Percentiles rank a stretch among this genome's conserved stretches.
Conservation (phyloP, 2,888 invertebrate genomes). For the Drosophila mettleri region DNA sequence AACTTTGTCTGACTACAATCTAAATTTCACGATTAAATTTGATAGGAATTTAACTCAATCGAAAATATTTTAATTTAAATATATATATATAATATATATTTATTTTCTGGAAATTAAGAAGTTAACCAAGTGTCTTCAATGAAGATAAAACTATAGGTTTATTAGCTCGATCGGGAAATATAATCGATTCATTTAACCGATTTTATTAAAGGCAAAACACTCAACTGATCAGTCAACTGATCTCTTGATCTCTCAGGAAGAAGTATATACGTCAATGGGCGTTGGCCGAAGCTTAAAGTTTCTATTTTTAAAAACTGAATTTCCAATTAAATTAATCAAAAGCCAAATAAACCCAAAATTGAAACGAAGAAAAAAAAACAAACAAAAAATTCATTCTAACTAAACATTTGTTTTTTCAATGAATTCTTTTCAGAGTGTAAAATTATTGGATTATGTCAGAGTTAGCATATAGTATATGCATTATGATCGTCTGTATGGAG, state of each 20-base stretch:
- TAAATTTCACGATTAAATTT: not conserved
- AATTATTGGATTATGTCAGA: conserved; percentile 11
- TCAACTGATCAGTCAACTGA: not conserved
- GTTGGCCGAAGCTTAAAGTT: not conserved
- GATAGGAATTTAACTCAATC: not conserved
- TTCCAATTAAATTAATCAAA: not conserved
- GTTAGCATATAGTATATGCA: not conserved
- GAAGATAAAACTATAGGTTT: too few relatives aligned
- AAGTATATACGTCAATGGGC: not conserved
- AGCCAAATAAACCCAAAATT: too few relatives aligned
- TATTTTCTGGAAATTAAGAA: not conserved
- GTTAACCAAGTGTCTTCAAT: too few relatives aligned
- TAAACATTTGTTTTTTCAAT: not conserved
- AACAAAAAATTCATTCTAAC: not conserved
- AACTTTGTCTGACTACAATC: not conserved
- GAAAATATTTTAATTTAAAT: not conserved
- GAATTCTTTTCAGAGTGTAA: not conserved
- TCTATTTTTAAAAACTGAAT: not conserved
- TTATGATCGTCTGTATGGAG: conserved; percentile 7
- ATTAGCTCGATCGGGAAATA: too few relatives aligned
- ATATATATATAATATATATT: not conserved
- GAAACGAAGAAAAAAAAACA: not conserved
- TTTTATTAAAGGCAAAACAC: not conserved
- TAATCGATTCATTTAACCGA: not conserved
- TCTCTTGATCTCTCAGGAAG: not conserved